Conservation (phyloP, 2,113 vertebrate species). For the Diphyllodes magnificus region DNA sequence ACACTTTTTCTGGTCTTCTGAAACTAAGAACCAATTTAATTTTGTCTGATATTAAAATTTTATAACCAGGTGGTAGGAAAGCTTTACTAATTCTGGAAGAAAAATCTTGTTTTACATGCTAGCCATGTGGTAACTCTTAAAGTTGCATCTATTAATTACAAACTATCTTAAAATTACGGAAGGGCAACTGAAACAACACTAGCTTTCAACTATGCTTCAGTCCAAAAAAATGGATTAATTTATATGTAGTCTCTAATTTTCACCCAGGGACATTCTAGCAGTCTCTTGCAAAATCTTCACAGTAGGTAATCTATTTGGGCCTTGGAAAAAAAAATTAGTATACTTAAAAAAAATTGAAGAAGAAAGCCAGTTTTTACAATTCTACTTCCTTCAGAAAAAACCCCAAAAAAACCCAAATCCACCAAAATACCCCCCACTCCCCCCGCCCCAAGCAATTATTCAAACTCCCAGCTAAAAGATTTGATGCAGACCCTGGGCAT, state of each 20-base stretch:
- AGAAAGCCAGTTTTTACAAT: background rate
- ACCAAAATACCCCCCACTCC: background rate
- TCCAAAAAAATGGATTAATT: conserved; percentile 35
- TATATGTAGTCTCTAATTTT: background rate
- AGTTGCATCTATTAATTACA: conserved; percentile 18
- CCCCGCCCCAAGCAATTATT: background rate
- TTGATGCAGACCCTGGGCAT: background rate
- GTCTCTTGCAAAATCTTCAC: background rate
- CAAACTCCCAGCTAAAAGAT: background rate
- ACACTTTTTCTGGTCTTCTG: conserved; percentile 21
- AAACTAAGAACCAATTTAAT: conserved; percentile 13
- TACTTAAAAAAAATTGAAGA: background rate
- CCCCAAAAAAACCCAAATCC: fast-evolving
- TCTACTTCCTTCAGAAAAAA: background rate
- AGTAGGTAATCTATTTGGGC: conserved; percentile 30
- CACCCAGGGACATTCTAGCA: background rate
- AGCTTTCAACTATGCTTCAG: background rate
- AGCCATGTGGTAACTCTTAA: conserved; percentile 20
- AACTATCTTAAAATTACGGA: conserved; percentile 2
- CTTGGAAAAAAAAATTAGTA: background rate
- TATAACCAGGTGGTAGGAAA: conserved; percentile 38
- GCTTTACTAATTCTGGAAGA: conserved; percentile 18
- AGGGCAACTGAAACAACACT: conserved; percentile 5
- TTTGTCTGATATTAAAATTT: conserved; percentile 33
- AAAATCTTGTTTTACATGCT: background rate